Conservation (phyloP, 2,113 vertebrate species). For the Crypturellus undulatus region DNA sequence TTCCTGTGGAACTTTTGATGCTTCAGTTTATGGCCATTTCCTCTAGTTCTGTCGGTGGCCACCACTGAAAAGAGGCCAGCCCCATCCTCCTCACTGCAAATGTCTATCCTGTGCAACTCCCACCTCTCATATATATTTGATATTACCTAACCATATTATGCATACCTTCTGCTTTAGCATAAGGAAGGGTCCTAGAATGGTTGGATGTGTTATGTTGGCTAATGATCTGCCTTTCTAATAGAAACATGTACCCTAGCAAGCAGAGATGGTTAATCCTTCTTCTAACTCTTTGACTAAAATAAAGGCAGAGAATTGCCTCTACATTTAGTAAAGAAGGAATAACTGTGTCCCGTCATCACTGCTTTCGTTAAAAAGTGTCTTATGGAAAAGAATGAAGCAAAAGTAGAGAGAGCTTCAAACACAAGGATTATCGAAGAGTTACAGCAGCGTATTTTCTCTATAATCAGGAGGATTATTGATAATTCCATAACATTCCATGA, state of each 20-base stretch:
- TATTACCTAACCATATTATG: accelerated
- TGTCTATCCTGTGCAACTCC: neutral
- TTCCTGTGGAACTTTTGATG: too few relatives aligned
- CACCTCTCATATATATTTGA: neutral
- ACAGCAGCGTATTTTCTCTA: neutral
- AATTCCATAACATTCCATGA: neutral
- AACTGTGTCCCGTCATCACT: neutral
- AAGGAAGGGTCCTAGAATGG: neutral
- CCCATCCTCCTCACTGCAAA: neutral
- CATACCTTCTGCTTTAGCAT: neutral
- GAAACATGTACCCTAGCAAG: neutral
- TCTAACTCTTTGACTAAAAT: neutral
- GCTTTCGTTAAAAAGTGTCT: neutral
- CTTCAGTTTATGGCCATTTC: too few relatives aligned
- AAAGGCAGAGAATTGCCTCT: neutral
- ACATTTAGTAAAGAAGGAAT: neutral
- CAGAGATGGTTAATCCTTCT: neutral
- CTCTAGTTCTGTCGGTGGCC: too few relatives aligned
- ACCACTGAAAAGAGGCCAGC: too few relatives aligned
- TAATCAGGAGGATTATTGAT: neutral
- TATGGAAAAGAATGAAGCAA: neutral
- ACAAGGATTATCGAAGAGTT: neutral
- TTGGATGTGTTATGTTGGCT: neutral
- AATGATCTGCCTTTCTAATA: neutral
- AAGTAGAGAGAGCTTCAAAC: neutral